A percentile compares a stretch with the other conserved stretches of the same genome.
Evolutionary conservation across 2,888 invertebrate species (phyloP).

Genomic region (Eurytoma adleriae): DNA sequence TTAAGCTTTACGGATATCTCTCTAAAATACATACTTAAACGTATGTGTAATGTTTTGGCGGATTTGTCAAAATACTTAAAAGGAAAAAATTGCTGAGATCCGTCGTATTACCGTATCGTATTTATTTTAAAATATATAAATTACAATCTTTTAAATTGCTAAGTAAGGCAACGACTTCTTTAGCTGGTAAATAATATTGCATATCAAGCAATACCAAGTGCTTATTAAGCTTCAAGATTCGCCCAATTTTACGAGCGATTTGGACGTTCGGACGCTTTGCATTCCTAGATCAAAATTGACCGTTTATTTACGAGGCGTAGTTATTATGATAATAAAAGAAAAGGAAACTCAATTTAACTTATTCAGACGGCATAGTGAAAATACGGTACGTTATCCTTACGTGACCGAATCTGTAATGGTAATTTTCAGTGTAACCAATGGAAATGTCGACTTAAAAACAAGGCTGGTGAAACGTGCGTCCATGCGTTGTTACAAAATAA

Average conservation of each 20-base stretch:
- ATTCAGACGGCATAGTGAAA: conserved; percentile 27
- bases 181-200: conserved; percentile 46
- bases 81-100: conserved; percentile 9
- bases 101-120: conserved; percentile 43
- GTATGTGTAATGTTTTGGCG: conserved; percentile 47
- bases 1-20: conserved; percentile 46
- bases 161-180: conserved; percentile 43
- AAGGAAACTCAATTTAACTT: conserved; percentile 16
- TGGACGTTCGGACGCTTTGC: conserved; percentile 44
- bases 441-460: conserved; percentile 53
- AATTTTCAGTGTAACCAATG: conserved; percentile 49
- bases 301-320: conserved; percentile 30
- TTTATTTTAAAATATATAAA: conserved; percentile 49
- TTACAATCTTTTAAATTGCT: conserved; percentile 49
- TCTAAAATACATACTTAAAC: conserved; percentile 44
- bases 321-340: conserved; percentile 40
- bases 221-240: conserved; percentile 43
- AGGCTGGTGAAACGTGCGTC: conserved; percentile 58
- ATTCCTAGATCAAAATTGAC: conserved; percentile 51
- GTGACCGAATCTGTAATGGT: conserved; percentile 35
- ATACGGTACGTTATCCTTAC: conserved; percentile 41
- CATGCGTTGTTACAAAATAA: conserved; percentile 54
- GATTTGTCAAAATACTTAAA: conserved; percentile 26
- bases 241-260: conserved; percentile 29
- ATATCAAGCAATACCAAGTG: conserved; percentile 46